Evolutionary conservation across 53 echinoderm and acorn worm species (phyloP), one percentile per base, ranked within the genome.

Genomic region (Apostichopus leukothele): DNA sequence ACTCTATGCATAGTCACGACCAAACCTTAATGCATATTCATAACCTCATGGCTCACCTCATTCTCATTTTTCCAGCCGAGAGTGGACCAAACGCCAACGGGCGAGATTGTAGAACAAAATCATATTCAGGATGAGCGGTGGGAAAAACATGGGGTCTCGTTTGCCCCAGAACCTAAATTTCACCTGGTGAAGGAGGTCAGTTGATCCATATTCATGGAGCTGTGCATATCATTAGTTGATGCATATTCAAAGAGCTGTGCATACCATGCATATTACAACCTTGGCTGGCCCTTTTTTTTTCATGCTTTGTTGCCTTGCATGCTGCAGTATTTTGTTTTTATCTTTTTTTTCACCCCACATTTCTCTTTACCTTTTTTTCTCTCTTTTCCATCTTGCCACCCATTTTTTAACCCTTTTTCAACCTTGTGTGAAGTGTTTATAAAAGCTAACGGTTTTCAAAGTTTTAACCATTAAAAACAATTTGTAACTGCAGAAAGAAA

Each of bases 131-230:
- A 87, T 13, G 88, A 87, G 20, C 88, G 88, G 74, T 87, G 88
- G 88, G 88, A 87, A 74, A 90, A 86, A 76, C 93, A 83, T 77
- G 95, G 93, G 50, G 97, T 97, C 78, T 92, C 92, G 87, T 98
- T 98, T 92, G 98, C 98, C 75, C 98, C 98, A 57, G 98, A 98
- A 92, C 98, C 98, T 53, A 96, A 96, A 91, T 93, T 96, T 89
- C 98, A 96, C 73, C 94, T 96, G 50, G 91, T 98, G 27, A 91
- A 91, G 89, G 98, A 98, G 96, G 98, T 98, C 93, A 94, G 95
- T 92, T 88, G 81, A 77, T 89, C 55, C 78, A 78, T 78, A 78
- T 89, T 87, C 88, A 87, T 87, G 75, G 67, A 60, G 66, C 54
- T 55, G 81, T 81, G 54, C 81, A 81, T 55, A 57, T 57, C 54